Evolutionary conservation across 1,140 invertebrate genomes (phyloP), one percentile per base, ranked within the genome.

Genomic region (Glomeris maerens): DNA sequence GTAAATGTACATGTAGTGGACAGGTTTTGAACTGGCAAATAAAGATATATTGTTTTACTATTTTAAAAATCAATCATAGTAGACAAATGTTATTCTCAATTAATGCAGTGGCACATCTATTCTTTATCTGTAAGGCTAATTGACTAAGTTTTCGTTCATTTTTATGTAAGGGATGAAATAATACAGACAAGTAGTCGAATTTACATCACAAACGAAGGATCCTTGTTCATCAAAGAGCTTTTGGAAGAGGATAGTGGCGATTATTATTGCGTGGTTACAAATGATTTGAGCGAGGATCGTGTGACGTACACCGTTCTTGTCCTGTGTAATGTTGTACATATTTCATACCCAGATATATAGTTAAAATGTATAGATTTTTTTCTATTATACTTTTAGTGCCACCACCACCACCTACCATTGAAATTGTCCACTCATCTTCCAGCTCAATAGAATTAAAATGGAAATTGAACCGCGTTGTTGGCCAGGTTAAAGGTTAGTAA

Each of bases 181-280:
- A 55, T 21, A 51, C 47, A 1, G 55, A 69, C 76, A 0, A 80
- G 76, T 45, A 85, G 92, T 57, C 76, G 85, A 54, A 78, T 91
- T 20, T 72, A 84, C 36, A 77, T 90, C 53, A 66, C 91, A 48
- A 52, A 57, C 1, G 53, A 52, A 3, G 53, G 52, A 10, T 31
- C 50, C 0, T 40, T 53, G 1, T 47, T 44, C 1, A 49, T 38
- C 3, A 47, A 29, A 20, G 14, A 4, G n/a, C 3, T 39, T 54
- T 5, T 10, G 5, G 21, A 52, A 10, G 23, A 4, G 17, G 25
- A 52, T 5, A 45, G 36, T 20, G 55, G 60, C 38, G 59, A 63
- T 27, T 53, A 57, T 22, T 52, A 60, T 46, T 31, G 63, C 2
- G 80, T 81, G 55, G 91, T 92, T 3, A 85, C 88, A 64, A 57